Base-by-base conservation (phyloP, 1,140 invertebrate genomes). In the Lordiphosa stackelbergi region DNA sequence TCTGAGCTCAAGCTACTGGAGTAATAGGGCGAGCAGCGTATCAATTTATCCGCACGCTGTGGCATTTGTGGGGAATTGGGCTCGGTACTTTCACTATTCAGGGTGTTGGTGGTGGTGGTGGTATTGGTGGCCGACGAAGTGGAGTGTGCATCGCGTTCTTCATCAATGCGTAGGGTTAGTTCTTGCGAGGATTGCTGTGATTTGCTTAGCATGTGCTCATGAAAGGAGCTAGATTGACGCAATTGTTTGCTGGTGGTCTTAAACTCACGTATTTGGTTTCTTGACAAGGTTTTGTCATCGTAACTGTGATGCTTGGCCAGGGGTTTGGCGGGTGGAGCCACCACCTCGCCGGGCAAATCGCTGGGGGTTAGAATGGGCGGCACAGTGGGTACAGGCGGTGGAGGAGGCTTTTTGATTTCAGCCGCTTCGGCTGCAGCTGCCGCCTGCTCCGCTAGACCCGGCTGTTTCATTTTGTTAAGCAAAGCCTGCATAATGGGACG, bases 1-100 rank as follows among this genome's bases (percentile, higher is more conserved):
- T 92, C 92, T 0, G 91, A 92, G 74, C 91, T 92, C 12, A 93
- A 86, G 66, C 92, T 93, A 66, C 91, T 92, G 5, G 92, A 92
- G 86, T 92, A 92, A 69, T 93, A 92, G 2, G 92, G 92, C 1
- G 92, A 92, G 71, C 91, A 92, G 74, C 92, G 91, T 5, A 91
- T 89, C 34, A 92, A 72, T 63, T 92, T 88, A 81, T 90, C 73
- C 63, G 89, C 58, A 66, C 84, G 69, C 85, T 88, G 73, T 66
- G 88, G 68, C 72, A 88, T 68, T 42, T 84, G 85, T 5, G 87
- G 86, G 0, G 87, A 88, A 38, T 85, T 86, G 3, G 85, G 84
- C n/a, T 85, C 86, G 2, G 78, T 88, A 34, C 84, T 87, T 13
- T 85, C 84, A 40, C 71, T 88, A 31, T 87, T 81, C 2, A 75